Evolutionary conservation across 2,113 vertebrate species (phyloP).

Genomic region (Nibea coibor): DNA sequence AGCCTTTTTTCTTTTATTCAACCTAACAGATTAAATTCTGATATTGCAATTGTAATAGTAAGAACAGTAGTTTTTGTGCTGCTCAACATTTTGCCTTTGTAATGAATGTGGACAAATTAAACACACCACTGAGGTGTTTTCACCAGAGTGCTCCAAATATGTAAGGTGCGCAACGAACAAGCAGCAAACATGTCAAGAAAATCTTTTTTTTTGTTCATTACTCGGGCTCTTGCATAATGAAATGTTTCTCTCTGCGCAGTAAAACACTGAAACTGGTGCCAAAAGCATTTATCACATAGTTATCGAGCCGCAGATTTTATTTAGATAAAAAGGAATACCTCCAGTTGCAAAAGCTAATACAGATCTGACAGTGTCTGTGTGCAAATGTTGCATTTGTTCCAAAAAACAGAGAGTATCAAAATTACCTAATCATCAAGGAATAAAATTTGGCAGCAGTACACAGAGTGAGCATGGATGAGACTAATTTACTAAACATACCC

Average conservation of each 20-base stretch:
- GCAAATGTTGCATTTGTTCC: constrained; percentile 94
- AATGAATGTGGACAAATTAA: background rate
- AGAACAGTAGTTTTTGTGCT: background rate
- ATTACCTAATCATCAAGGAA: constrained; percentile 99
- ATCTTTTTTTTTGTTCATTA: background rate
- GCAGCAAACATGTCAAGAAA: background rate
- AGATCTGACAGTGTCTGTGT: constrained; percentile 90
- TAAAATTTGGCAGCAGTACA: constrained; percentile 99
- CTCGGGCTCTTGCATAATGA: background rate
- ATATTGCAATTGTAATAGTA: background rate
- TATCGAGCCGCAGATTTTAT: constrained; percentile 26
- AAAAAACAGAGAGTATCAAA: constrained; percentile 93
- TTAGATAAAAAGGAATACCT: constrained; percentile 48
- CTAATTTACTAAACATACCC: constrained; percentile 99
- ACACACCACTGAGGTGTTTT: background rate
- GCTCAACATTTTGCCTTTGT: background rate
- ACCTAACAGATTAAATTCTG: background rate
- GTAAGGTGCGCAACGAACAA: background rate
- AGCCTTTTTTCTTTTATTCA: background rate
- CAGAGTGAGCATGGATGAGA: constrained; percentile 98
- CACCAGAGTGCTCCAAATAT: background rate
- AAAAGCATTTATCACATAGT: constrained; percentile 38
- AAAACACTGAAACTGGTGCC: constrained; percentile 32
- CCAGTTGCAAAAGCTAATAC: constrained; percentile 60
- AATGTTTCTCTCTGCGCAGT: constrained; percentile 18